These are phyloP conservation scores for Drosophila parabipectinata DNA, from an alignment of 1,140 invertebrate species.

Conservation along the genomic window DNA sequence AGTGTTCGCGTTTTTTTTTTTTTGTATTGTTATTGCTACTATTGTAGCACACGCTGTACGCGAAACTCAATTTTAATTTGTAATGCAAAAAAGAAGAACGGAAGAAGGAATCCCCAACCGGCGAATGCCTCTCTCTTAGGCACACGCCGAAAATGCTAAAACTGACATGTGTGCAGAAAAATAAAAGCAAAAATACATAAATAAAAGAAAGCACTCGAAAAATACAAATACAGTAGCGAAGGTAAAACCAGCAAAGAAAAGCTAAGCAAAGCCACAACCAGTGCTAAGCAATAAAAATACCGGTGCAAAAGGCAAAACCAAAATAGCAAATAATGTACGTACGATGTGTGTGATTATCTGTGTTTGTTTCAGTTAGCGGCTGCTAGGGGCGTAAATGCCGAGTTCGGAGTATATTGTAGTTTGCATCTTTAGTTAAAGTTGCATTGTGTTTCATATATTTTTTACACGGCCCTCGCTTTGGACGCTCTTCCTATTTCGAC, in stretches of 20 bases:
- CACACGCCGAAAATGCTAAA: conserved; percentile 10
- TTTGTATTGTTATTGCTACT: conserved; percentile 26
- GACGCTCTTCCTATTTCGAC: no score
- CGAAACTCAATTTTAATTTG: conserved; percentile 9
- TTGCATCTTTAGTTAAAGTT: no score
- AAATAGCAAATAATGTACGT: conserved; percentile 21
- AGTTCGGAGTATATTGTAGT: no score
- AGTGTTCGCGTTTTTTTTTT: conserved; percentile 35
- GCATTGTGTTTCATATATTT: no score
- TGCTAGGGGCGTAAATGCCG: neutral
- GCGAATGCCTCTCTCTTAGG: conserved; percentile 24
- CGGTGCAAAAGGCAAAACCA: conserved; percentile 17
- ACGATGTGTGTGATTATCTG: conserved; percentile 1
- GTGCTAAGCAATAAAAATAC: conserved; percentile 18
- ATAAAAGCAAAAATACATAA: conserved; percentile 2
- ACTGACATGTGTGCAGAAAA: neutral
- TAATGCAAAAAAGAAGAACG: neutral
- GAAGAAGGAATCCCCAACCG: conserved; percentile 13
- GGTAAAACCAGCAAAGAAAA: neutral
- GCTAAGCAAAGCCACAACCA: neutral
- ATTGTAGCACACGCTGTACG: conserved; percentile 26
- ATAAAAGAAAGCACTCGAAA: conserved; percentile 28
- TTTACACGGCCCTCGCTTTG: no score
- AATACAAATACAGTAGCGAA: conserved; percentile 15
- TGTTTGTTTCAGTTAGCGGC: conserved; percentile 5